These are phyloP conservation scores for Cybosia mesomella DNA, from an alignment of 2,888 invertebrate species.

Conservation along the genomic window DNA sequence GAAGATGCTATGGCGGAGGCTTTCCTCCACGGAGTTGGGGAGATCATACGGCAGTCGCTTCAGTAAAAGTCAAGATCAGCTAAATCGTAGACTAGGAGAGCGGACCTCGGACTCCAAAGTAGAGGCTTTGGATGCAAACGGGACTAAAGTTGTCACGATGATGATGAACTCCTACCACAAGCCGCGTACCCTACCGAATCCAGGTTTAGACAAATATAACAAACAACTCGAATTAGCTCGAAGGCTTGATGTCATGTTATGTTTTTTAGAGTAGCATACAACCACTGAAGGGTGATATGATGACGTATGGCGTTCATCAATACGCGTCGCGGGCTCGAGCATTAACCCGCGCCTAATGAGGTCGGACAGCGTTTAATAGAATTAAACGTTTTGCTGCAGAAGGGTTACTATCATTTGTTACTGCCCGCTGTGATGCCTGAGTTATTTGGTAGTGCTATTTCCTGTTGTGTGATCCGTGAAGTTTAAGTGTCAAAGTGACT, in stretches of 20 bases:
- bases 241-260: conserved; percentile 3
- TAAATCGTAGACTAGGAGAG: too few relatives aligned
- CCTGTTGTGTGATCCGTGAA: conserved; percentile 30
- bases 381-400: conserved; percentile 71
- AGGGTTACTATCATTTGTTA: conserved; percentile 55
- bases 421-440: conserved; percentile 40
- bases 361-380: conserved; percentile 78
- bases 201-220: not conserved
- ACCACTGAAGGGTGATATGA: conserved; percentile 65
- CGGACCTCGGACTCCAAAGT: not conserved
- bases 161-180: too few relatives aligned
- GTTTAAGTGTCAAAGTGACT: conserved; percentile 6
- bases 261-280: conserved; percentile 17
- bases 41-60: too few relatives aligned
- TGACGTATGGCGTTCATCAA: conserved; percentile 80
- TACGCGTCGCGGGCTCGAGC: conserved; percentile 70
- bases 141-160: too few relatives aligned
- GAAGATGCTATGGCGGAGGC: not conserved
- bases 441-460: conserved; percentile 40
- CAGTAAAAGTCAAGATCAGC: too few relatives aligned
- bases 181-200: too few relatives aligned
- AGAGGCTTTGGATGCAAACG: not conserved
- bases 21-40: not conserved
- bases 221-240: not conserved
- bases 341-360: conserved; percentile 80